Percentiles rank a stretch among this genome's conserved stretches.
Conservation (phyloP, 1,140 invertebrate genomes). For the Ctenoplectra terminalis region DNA sequence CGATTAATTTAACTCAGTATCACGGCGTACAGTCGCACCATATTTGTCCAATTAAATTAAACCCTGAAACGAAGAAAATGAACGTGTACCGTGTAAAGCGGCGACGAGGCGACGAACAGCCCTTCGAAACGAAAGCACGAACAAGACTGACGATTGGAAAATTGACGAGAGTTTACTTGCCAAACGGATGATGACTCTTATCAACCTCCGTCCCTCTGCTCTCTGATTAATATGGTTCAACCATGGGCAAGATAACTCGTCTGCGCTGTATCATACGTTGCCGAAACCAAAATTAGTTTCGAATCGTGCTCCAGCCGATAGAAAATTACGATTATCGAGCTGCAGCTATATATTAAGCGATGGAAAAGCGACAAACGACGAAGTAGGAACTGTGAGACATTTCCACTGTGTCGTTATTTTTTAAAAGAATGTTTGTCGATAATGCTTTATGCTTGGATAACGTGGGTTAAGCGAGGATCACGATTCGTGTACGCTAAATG, state of each 20-base stretch:
- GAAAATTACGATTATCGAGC: no score
- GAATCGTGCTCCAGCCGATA: no score
- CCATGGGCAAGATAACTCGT: constrained; percentile 30
- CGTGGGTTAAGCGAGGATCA: not conserved
- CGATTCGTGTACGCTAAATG: no score
- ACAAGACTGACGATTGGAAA: constrained; percentile 32
- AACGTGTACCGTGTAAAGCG: constrained; percentile 14
- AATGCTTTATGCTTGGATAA: not conserved
- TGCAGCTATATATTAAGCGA: no score
- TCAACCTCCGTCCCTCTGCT: constrained; percentile 18
- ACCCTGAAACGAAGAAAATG: not conserved
- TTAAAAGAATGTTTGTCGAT: not conserved
- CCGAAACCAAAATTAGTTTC: not conserved
- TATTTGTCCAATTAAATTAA: not conserved
- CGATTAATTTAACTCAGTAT: not conserved
- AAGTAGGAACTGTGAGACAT: not conserved
- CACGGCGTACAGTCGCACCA: not conserved
- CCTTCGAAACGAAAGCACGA: constrained; percentile 40
- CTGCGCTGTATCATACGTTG: not conserved
- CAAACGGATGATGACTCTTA: constrained; percentile 18
- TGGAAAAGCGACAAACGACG: not conserved
- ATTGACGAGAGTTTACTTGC: constrained; percentile 23
- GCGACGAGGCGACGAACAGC: not conserved
- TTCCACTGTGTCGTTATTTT: not conserved
- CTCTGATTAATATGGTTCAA: constrained; percentile 35